Evolutionary conservation across 2,888 invertebrate genomes (phyloP), one percentile per base, ranked within the genome.

Genomic region (Mythimna pallens): DNA sequence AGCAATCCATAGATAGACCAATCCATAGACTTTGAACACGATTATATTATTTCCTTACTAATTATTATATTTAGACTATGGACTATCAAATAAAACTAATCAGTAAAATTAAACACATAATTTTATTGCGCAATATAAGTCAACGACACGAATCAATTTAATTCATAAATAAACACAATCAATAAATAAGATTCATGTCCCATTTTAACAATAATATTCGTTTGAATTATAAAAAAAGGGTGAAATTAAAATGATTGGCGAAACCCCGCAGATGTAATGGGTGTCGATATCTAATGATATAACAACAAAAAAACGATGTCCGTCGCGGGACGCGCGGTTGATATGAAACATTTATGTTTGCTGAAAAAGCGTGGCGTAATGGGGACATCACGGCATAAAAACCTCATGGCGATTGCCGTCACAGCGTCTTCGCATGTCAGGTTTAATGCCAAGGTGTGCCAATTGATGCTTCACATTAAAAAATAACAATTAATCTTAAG

Each of bases 111-210:
- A 52, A 34, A 59, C 43, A 61, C 54, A 83, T 70, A 2, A 65
- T 70, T 81, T 82, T 80, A 82, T 73, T 84, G 63, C 83, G 55
- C 76, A 73, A 65, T 59, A 57, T 63, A 80, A 63, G 5, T 64
- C 63, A 71, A 63, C 50, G 62, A 67, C 66, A 70, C 65, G 9
- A 58, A 78, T 63, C 25, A 36, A 65, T 73, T 70, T 12, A 47
- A 54, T 47, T 70, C 54, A 62, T 64, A 50, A 75, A 55, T 10
- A 43, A 67, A 76, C 6, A 68, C 8, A 68, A 72, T 47, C 63
- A 81, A 70, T 70, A 74, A 80, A 82, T 67, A 67, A 61, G 12
- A n/a, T 43, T 12, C 12, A 63, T 61, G 36, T 57, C 22, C 50
- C 47, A 70, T 65, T 61, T 25, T 4, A 73, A 52, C 30, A 25